Percentiles rank a stretch among this genome's conserved stretches.
phyloP scores from a whole-genome alignment of 64 coral and sea anemone species.

The Hydrozoanthus tunicans region DNA sequence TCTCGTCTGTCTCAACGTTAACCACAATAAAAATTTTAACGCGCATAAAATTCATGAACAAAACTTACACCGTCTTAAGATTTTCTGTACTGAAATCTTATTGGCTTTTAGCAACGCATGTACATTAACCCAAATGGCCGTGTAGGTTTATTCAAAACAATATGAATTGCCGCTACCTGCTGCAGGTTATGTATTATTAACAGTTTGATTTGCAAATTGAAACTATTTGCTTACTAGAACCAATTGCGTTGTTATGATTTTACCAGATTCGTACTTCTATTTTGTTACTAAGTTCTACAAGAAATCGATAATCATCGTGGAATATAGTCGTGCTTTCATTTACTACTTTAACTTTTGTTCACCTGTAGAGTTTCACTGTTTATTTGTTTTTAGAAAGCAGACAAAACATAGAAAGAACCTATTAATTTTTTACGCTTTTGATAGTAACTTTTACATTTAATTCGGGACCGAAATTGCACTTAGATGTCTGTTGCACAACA shows the following conservation, averaged over 20 bases:
- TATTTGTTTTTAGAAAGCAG: background rate
- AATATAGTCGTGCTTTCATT: too few species aligned
- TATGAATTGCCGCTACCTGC: background rate
- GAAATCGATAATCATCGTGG: too few species aligned
- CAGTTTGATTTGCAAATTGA: too few species aligned
- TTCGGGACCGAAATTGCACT: background rate
- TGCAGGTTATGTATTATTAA: background rate
- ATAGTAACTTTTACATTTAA: background rate
- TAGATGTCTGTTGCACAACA: background rate
- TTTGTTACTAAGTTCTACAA: too few species aligned
- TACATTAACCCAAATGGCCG: background rate
- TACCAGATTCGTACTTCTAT: too few species aligned
- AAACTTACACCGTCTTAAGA: background rate
- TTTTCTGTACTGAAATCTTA: background rate
- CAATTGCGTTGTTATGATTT: too few species aligned
- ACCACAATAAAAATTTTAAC: background rate
- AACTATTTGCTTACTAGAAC: too few species aligned
- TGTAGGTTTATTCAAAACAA: background rate
- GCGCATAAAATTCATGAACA: background rate
- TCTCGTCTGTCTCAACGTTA: background rate
- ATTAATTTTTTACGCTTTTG: background rate
- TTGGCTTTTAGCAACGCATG: background rate
- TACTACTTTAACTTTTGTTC: too few species aligned
- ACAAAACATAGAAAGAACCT: background rate
- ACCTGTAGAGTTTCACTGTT: too few species aligned